These are phyloP conservation scores for Hyles lineata DNA, from an alignment of 2,888 invertebrate species.

Conservation along the genomic window DNA sequence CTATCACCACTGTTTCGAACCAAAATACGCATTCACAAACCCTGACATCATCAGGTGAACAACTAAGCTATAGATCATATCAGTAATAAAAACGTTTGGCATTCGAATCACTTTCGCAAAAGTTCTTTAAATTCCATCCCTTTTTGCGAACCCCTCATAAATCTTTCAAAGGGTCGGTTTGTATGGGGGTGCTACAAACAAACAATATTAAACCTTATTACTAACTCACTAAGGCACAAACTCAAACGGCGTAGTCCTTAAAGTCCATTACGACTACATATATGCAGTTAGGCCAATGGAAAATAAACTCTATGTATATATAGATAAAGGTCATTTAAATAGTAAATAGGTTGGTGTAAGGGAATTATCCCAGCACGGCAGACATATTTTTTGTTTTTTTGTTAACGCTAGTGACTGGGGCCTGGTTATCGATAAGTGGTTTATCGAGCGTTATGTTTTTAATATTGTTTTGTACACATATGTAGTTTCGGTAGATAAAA, in stretches of 20 bases:
- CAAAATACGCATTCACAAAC: background rate
- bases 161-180: constrained; percentile 26
- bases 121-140: constrained; percentile 26
- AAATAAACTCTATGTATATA: constrained; percentile 45
- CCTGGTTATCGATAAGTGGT: constrained; percentile 44
- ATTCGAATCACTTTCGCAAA: constrained; percentile 15
- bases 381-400: constrained; percentile 73
- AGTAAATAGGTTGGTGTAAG: constrained; percentile 30
- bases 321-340: constrained; percentile 34
- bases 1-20: background rate
- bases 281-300: constrained; percentile 44
- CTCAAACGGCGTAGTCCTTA: background rate
- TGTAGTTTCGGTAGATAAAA: background rate
- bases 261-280: constrained; percentile 37
- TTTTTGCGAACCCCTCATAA: constrained; percentile 24
- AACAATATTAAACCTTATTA: background rate
- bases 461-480: background rate
- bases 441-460: background rate
- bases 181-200: too few species aligned
- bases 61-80: constrained; percentile 3
- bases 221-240: background rate
- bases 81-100: constrained; percentile 3
- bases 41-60: background rate
- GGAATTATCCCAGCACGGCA: constrained; percentile 51
- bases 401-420: constrained; percentile 46